Conservation (phyloP, 2,113 vertebrate genomes). For the Caloenas nicobarica region DNA sequence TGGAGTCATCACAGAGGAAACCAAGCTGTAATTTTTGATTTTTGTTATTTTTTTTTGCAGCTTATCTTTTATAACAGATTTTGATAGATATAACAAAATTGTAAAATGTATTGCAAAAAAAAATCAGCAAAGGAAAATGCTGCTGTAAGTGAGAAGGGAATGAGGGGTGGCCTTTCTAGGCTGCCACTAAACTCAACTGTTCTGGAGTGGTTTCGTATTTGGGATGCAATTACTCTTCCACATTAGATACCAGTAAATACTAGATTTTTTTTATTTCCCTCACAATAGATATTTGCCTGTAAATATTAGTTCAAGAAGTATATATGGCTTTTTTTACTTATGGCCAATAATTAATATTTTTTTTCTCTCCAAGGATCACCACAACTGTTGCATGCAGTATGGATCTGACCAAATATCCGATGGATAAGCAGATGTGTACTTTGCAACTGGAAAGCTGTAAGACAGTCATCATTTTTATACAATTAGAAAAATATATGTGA, state of each 20-base stretch:
- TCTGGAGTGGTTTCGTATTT: not conserved
- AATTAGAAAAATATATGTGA: not conserved
- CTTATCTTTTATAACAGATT: not conserved
- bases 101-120: not conserved
- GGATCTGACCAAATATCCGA: conserved; percentile 92
- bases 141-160: not conserved
- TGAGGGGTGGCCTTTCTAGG: not conserved
- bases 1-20: not conserved
- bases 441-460: conserved; percentile 94
- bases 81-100: not conserved
- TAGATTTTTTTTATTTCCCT: not conserved
- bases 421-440: conserved; percentile 92
- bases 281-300: not conserved
- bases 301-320: not conserved
- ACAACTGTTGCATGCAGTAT: conserved; percentile 91
- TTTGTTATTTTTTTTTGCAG: not conserved
- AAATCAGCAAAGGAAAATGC: not conserved
- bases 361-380: conserved; percentile 79
- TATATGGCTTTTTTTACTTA: not conserved
- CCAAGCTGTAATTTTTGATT: not conserved
- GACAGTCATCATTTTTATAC: not conserved
- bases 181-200: not conserved
- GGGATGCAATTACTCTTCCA: not conserved
- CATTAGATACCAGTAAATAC: not conserved
- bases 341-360: not conserved